Conservation (phyloP, 2,797 vertebrate genomes). For the Thripadectes ignobilis region DNA sequence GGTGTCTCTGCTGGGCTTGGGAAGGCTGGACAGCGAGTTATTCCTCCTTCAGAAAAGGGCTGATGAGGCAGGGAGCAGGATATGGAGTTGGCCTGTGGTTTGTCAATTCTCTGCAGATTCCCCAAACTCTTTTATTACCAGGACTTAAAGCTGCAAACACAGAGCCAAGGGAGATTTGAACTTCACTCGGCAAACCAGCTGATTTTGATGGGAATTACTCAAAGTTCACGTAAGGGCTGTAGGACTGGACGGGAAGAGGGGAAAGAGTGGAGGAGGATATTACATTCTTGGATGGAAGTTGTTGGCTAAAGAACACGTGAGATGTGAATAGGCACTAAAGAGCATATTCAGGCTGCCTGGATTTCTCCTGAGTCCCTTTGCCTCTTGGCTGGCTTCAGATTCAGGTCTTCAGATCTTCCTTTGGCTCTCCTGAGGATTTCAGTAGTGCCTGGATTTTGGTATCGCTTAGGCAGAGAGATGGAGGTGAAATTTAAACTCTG, state of each 20-base stretch:
- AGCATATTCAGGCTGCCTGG: conserved; percentile 42
- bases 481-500: conserved; percentile 48
- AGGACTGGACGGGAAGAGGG: conserved; percentile 28
- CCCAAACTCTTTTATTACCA: conserved; percentile 47
- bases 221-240: conserved; percentile 58
- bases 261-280: conserved; percentile 42
- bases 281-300: conserved; percentile 38
- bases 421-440: conserved; percentile 15
- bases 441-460: conserved; percentile 49
- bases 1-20: not conserved
- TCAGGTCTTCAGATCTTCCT: conserved; percentile 59
- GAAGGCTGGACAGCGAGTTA: not conserved
- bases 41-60: conserved; percentile 18
- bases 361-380: conserved; percentile 59
- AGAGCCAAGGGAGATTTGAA: conserved; percentile 52
- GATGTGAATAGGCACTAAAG: conserved; percentile 47
- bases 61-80: conserved; percentile 40
- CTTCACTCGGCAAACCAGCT: conserved; percentile 52
- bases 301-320: conserved; percentile 33
- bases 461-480: not conserved
- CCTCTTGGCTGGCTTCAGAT: conserved; percentile 66
- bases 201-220: conserved; percentile 59
- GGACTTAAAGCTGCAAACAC: conserved; percentile 5
- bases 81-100: conserved; percentile 19
- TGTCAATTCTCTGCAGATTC: conserved; percentile 18